Conservation (phyloP, 2,888 invertebrate genomes). For the Clunio marinus region DNA sequence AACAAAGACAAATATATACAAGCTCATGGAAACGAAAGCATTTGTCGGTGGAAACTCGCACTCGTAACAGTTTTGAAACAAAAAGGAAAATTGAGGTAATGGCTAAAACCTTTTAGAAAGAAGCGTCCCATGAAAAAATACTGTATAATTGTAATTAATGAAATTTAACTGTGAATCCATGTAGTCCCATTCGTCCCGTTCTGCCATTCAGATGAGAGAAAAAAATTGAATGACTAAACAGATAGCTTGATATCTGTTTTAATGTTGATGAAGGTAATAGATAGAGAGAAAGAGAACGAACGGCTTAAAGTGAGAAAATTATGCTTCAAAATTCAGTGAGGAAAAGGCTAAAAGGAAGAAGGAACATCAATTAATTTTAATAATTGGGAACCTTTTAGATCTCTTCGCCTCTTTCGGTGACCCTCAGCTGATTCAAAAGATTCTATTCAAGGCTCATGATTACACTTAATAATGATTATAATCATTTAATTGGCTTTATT, state of each 20-base stretch:
- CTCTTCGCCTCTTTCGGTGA: no score
- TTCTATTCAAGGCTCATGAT: background rate
- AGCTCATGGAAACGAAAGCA: background rate
- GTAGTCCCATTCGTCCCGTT: no score
- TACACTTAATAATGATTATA: background rate
- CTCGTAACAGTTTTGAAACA: background rate
- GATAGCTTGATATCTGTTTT: background rate
- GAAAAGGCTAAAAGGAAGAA: no score
- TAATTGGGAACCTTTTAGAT: no score
- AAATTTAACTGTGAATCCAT: no score
- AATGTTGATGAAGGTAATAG: background rate
- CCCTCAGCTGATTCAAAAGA: background rate
- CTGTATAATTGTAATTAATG: no score
- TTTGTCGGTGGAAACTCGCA: background rate
- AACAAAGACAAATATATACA: background rate
- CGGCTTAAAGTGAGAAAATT: no score
- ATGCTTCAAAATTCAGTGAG: no score
- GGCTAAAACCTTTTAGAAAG: background rate
- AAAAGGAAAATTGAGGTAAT: background rate
- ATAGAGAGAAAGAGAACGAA: background rate
- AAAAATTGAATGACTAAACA: background rate
- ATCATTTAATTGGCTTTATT: constrained; percentile 14
- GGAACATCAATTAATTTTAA: background rate
- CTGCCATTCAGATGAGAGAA: no score
- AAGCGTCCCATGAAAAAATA: no score